Conservation (phyloP, 2,888 invertebrate species). For the Luffia ferchaultella region DNA sequence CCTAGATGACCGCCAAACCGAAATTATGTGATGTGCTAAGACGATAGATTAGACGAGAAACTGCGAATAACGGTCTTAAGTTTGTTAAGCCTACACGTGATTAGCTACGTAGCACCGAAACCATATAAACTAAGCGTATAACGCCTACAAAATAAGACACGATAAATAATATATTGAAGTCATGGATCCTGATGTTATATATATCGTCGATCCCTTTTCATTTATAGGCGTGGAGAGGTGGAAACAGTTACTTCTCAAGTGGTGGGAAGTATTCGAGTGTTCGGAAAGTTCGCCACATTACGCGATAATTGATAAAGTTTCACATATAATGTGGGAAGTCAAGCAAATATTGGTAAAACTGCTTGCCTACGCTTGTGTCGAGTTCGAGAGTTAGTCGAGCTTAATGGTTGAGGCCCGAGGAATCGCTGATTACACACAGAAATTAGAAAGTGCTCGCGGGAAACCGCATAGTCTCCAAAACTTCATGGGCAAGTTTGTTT, state of each 20-base stretch:
- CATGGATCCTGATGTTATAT: not conserved
- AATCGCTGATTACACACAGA: constrained; percentile 36
- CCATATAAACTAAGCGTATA: not conserved
- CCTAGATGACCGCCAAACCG: not conserved
- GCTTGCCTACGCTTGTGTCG: constrained; percentile 19
- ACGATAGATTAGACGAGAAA: not conserved
- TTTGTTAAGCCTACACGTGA: not conserved
- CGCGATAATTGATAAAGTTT: constrained; percentile 53
- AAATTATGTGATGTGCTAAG: not conserved
- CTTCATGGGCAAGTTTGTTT: constrained; percentile 14
- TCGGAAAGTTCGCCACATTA: constrained; percentile 41
- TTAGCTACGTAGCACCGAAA: not conserved
- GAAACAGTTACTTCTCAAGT: constrained; percentile 14
- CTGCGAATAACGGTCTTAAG: not conserved
- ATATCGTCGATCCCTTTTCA: not conserved
- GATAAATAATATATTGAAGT: not conserved
- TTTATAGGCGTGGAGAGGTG: constrained; percentile 3
- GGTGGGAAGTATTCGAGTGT: constrained; percentile 34
- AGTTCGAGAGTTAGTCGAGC: constrained; percentile 6
- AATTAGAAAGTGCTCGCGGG: constrained; percentile 25
- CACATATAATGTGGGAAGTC: constrained; percentile 29
- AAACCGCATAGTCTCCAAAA: constrained; percentile 12
- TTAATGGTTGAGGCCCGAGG: constrained; percentile 20
- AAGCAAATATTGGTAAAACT: constrained; percentile 46
- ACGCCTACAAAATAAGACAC: not conserved